Evolutionary conservation across 2,113 vertebrate species (phyloP).

Genomic region (Sorex fumeus): DNA sequence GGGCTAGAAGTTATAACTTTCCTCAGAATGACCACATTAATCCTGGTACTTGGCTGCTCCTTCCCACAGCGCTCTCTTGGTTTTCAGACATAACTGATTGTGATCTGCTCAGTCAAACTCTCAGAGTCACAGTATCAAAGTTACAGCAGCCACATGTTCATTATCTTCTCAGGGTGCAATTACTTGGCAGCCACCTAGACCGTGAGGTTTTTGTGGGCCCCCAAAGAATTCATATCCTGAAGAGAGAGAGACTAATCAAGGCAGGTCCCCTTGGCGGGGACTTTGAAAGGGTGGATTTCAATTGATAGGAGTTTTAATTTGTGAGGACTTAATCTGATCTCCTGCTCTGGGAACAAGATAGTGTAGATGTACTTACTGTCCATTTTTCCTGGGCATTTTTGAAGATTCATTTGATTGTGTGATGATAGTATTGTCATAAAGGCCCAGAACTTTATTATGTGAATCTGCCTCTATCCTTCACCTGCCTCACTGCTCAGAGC

Average conservation of each 20-base stretch:
- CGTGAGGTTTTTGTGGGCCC: slow-evolving; percentile 86
- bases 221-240: slow-evolving; percentile 91
- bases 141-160: slow-evolving; percentile 78
- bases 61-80: slow-evolving; percentile 6
- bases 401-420: slow-evolving; percentile 89
- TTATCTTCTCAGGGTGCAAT: slow-evolving; percentile 88
- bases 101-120: slow-evolving; percentile 82
- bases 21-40: background rate
- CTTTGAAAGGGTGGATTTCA: slow-evolving; percentile 80
- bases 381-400: slow-evolving; percentile 85
- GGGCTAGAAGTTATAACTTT: background rate
- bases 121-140: slow-evolving; percentile 76
- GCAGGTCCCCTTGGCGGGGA: slow-evolving; percentile 83
- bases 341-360: slow-evolving; percentile 89
- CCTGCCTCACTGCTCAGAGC: slow-evolving; percentile 81
- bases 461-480: slow-evolving; percentile 78
- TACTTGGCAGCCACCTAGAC: slow-evolving; percentile 86
- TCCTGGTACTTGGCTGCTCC: slow-evolving; percentile 56
- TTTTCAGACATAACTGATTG: slow-evolving; percentile 84
- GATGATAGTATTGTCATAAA: slow-evolving; percentile 88
- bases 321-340: slow-evolving; percentile 88
- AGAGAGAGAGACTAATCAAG: slow-evolving; percentile 86
- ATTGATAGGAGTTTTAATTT: slow-evolving; percentile 91
- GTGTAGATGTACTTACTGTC: slow-evolving; percentile 87
- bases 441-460: slow-evolving; percentile 87